Evolutionary conservation across 64 coral and sea anemone genomes (phyloP).

Genomic region (Hydrozoanthus tunicans): DNA sequence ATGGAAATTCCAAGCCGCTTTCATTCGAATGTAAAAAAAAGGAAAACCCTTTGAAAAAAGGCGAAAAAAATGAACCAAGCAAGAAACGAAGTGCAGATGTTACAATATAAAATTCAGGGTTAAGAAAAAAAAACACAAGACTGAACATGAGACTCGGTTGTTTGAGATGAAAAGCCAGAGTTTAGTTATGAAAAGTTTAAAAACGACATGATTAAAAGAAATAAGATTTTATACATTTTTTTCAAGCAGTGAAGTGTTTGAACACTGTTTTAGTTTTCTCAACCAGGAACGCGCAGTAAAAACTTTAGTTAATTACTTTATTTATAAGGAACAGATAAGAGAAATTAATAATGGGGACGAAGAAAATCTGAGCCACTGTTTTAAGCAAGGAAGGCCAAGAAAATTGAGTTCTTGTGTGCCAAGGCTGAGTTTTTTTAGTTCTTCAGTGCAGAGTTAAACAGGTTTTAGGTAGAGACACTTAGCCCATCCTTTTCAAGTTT

Average conservation of each 20-base stretch:
- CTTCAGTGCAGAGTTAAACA: constrained; percentile 58
- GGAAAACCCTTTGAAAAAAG: constrained; percentile 9
- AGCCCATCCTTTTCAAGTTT: constrained; percentile 55
- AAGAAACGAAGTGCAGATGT: constrained; percentile 1
- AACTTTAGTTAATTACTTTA: constrained; percentile 35
- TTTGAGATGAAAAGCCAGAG: constrained; percentile 28
- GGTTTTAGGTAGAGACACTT: constrained; percentile 64
- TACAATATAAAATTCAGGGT: constrained; percentile 26
- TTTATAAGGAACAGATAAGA: constrained; percentile 27
- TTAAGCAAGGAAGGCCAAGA: constrained; percentile 51
- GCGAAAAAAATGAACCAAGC: not conserved
- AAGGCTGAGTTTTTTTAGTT: constrained; percentile 63
- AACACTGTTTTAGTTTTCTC: constrained; percentile 54
- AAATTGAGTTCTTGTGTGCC: not conserved
- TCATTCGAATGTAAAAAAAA: not conserved
- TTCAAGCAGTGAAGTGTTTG: constrained; percentile 46
- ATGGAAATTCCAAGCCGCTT: constrained; percentile 23
- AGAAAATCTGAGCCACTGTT: not conserved
- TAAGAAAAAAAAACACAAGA: constrained; percentile 47
- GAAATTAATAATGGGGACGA: constrained; percentile 34
- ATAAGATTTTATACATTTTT: constrained; percentile 53
- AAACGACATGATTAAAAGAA: constrained; percentile 21
- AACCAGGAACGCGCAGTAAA: constrained; percentile 33
- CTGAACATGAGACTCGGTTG: not conserved
- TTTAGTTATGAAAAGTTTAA: constrained; percentile 55